Conservation (phyloP, 35 echinoderm and acorn worm genomes). For the Eucidaris tribuloides region DNA sequence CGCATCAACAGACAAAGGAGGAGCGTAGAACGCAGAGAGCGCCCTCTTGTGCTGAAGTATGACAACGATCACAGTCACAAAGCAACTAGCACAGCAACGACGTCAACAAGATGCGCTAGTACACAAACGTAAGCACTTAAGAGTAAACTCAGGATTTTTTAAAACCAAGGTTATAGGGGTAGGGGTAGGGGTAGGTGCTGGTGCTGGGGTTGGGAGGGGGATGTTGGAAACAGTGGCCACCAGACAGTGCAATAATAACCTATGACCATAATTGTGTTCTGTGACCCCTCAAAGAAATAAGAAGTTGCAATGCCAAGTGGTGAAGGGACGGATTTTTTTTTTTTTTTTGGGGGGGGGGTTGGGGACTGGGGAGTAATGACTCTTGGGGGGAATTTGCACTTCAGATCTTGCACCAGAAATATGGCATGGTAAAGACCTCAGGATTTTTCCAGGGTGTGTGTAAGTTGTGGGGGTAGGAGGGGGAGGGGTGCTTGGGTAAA, state of each 20-base stretch:
- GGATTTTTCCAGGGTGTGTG: no score
- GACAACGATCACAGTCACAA: constrained; percentile 52
- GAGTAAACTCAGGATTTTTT: background rate
- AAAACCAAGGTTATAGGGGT: background rate
- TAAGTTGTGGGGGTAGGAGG: no score
- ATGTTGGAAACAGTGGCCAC: background rate
- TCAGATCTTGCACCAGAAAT: no score
- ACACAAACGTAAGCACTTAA: constrained; percentile 85
- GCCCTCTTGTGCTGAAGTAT: constrained; percentile 62
- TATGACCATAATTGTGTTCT: background rate
- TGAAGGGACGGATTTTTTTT: no score
- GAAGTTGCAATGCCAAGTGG: background rate
- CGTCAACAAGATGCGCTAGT: constrained; percentile 62
- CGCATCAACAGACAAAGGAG: constrained; percentile 78
- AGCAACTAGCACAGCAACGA: constrained; percentile 1
- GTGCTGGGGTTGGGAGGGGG: background rate
- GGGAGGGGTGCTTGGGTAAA: no score
- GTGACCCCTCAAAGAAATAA: background rate
- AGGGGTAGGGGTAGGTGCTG: background rate
- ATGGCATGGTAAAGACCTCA: no score
- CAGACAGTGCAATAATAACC: background rate
- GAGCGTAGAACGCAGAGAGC: constrained; percentile 69
- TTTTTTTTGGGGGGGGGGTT: no score
- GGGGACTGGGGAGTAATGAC: no score
- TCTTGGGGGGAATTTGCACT: no score